phyloP scores from a whole-genome alignment of 2,888 invertebrate genomes.

The Auanema freiburgensis region DNA sequence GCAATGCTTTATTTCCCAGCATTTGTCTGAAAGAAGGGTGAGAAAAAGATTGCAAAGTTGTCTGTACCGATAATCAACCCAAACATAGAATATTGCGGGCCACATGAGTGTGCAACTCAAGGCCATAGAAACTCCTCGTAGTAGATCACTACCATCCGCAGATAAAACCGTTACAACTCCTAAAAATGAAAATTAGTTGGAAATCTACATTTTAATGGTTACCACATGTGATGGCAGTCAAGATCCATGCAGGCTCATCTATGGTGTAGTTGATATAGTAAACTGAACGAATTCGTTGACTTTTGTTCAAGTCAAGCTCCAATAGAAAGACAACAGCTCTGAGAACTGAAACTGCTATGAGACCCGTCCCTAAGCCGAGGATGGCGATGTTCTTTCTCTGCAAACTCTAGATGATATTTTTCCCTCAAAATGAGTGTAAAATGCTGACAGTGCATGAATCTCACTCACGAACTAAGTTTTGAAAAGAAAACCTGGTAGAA shows the following conservation, averaged over 20 bases:
- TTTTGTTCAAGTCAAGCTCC: not conserved
- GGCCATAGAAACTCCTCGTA: slow-evolving; percentile 14
- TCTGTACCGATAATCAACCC: slow-evolving; percentile 11
- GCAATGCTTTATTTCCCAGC: too few relatives aligned
- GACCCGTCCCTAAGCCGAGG: slow-evolving; percentile 17
- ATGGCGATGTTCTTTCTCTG: slow-evolving; percentile 8
- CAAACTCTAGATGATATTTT: not conserved
- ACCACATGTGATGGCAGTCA: slow-evolving; percentile 12
- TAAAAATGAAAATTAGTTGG: slow-evolving; percentile 11
- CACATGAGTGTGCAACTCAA: slow-evolving; percentile 14
- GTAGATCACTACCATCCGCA: slow-evolving; percentile 11
- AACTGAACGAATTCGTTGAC: too few relatives aligned
- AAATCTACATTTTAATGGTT: too few relatives aligned
- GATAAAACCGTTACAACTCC: slow-evolving; percentile 13
- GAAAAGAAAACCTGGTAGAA: too few relatives aligned
- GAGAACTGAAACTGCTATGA: slow-evolving; percentile 7
- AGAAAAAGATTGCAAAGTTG: slow-evolving; percentile 2
- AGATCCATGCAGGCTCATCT: slow-evolving; percentile 18
- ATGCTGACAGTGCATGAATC: too few relatives aligned
- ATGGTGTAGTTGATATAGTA: slow-evolving; percentile 12
- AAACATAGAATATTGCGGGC: slow-evolving; percentile 23
- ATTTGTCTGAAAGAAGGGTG: not conserved
- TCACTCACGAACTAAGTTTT: too few relatives aligned
- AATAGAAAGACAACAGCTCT: slow-evolving; percentile 7
- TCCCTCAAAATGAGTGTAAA: not conserved